Evolutionary conservation across 2,888 invertebrate genomes (phyloP), one percentile per base, ranked within the genome.

Genomic region (Drosophila nr. medialis): DNA sequence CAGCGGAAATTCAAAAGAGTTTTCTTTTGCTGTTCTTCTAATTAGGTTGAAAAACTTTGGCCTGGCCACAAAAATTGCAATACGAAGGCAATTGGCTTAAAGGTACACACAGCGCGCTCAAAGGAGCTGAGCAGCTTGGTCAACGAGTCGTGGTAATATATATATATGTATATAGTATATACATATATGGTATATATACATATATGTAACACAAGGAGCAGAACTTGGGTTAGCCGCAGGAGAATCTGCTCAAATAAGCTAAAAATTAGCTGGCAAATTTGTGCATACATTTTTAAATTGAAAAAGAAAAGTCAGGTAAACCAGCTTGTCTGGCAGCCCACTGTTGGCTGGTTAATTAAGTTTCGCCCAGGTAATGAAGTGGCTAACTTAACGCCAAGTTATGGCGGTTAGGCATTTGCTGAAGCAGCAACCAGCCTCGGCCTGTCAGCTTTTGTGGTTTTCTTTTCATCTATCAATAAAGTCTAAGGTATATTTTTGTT

Each of bases 1-100:
- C 83, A 89, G 65, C 86, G 87, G 89, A 85, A 80, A 80, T 89
- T 84, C 75, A 76, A 87, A 88, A 77, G 60, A 68, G 59, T 66
- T 60, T 45, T 54, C 56, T 38, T 55, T 68, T 62, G 72, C 83
- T 48, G 49, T 58, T 63, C 64, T 64, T 67, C 72, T 88, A 89
- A 86, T 86, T 89, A 68, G 61, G 86, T 84, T 77, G 68, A 8
- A 42, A 71, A 86, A 86, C 73, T 85, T 86, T 77, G 30, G 55
- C 36, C 40, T 58, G 42, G 54, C 66, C 59, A 60, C 59, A 50
- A 64, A 51, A 67, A 69, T 65, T 69, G 64, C 80, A 71, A 60
- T 55, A 51, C 32, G 50, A 21, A 32, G 27, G 54, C 71, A 71
- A 71, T 54, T 68, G 67, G 45, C 50, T 27, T 27, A 59, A 65